Evolutionary conservation across 2,113 vertebrate species (phyloP), one percentile per base, ranked within the genome.

Genomic region (Gasterosteus aculeatus): DNA sequence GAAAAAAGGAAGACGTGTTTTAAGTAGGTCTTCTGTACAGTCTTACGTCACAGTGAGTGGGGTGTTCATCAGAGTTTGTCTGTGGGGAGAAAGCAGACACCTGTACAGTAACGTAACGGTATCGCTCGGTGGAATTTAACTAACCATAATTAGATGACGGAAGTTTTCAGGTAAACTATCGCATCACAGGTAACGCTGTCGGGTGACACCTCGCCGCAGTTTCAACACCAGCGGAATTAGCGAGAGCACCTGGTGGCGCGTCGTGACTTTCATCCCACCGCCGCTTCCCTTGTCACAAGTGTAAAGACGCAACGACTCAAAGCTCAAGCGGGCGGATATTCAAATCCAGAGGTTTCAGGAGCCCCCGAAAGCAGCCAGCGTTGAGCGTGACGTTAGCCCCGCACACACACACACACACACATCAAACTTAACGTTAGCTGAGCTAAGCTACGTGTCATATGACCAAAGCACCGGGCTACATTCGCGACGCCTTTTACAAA

Each of bases 381-480:
- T 57, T 75, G 46, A 38, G 78, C 82, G 47, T 33, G 26, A 66
- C 53, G 77, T 84, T 87, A 88, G 86, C 89, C n/a, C 44, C 11
- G 14, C 78, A 76, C 77, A 80, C 42, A 26, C 22, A 26, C 22
- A 26, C 22, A 26, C 22, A 26, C 22, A 26, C 22, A 26, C 22
- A 26, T 26, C 63, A 83, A 88, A 88, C 78, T 91, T 88, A 18
- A 85, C 77, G 69, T 68, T 70, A 82, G 84, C 88, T 33, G 12
- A 44, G 80, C 68, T 77, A 90, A 90, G 74, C 89, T 92, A 87
- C 84, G 89, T 88, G 87, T 92, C 81, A 85, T 70, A 68, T 35
- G 44, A 60, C 46, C 51, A 81, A 85, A 84, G 74, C 54, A 26
- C 26, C n/a, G 0, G 51, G 41, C 29, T 26, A 16, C 10, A 26